Base-by-base conservation (phyloP, 1,140 invertebrate genomes). In the Rhopalosiphum maidis region DNA sequence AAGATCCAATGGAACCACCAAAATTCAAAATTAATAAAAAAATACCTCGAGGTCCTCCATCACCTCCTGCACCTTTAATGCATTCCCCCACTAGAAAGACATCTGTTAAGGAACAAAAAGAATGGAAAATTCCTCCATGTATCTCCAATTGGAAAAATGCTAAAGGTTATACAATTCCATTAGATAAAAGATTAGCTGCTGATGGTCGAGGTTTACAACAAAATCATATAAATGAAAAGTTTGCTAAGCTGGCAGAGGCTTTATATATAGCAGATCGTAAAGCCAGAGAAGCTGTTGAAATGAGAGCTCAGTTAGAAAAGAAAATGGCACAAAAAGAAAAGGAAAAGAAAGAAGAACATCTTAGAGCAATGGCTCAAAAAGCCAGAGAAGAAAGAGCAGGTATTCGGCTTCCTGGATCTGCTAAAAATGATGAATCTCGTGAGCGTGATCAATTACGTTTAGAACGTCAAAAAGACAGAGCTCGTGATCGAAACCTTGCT, bases 71-170 rank as follows among this genome's bases (percentile, higher is more conserved):
- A 3, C 98, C 98, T 35, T 98, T 99, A 3, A 97, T 99, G 95
- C 99, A 99, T 96, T 99, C 99, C 0, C 99, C 99, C 0, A 99
- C 99, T 0, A 96, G 99, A 93, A 98, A 99, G 95, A 98, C 95
- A 93, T 99, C 99, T 11, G 99, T 99, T 0, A 99, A 99, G 95
- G 99, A 99, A 95, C 99, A 99, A 95, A 98, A 99, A 94, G 99
- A 99, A 95, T 99, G 99, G 99, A 99, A 99, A 96, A 99, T 99
- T 94, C 99, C 99, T 35, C 99, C 99, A 0, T 99, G 99, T 95
- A 99, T 99, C 94, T 99, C 98, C 30, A 99, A 99, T 95, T 99
- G 99, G 99, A 99, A 99, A 95, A 99, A 99, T 95, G 98, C 99
- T 7, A 99, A 98, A 96, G 98, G 98, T 95, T 99, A 99, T 96